Percentiles rank a stretch among this genome's conserved stretches.
phyloP scores from a whole-genome alignment of 2,888 invertebrate species.

The Morpho deidamia region DNA sequence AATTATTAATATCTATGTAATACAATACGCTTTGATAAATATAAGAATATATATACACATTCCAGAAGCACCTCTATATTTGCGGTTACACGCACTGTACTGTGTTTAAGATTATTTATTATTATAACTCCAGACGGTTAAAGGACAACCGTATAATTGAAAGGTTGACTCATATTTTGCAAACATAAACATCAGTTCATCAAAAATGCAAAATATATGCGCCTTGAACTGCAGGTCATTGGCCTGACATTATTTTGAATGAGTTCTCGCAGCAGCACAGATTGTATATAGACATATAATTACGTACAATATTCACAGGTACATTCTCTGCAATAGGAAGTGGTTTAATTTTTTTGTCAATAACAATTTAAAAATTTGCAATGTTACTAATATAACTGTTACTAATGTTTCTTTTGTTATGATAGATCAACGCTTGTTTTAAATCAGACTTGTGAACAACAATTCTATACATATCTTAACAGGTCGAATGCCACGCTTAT shows the following conservation, averaged over 20 bases:
- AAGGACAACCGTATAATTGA: slow-evolving; percentile 21
- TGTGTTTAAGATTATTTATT: too few species aligned
- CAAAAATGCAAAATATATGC: slow-evolving; percentile 1
- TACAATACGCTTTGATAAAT: slow-evolving; percentile 12
- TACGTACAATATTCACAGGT: too few species aligned
- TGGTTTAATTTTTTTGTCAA: too few species aligned
- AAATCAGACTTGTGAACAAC: too few species aligned
- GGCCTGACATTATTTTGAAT: slow-evolving; percentile 17
- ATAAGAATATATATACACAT: slow-evolving; percentile 10
- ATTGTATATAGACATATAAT: neutral
- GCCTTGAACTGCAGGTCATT: slow-evolving; percentile 26
- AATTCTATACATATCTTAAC: too few species aligned
- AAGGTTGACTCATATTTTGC: slow-evolving; percentile 2
- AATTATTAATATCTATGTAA: slow-evolving; percentile 1
- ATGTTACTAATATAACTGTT: too few species aligned
- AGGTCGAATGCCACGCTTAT: too few species aligned
- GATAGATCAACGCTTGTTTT: too few species aligned
- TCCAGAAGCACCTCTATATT: neutral
- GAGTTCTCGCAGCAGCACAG: neutral
- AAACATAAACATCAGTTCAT: slow-evolving; percentile 8
- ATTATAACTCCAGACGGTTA: neutral
- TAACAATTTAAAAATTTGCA: too few species aligned
- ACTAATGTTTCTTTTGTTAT: too few species aligned
- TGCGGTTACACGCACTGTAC: neutral
- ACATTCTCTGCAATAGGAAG: too few species aligned